A percentile compares a stretch with the other conserved stretches of the same genome.
phyloP scores from a whole-genome alignment of 2,113 vertebrate genomes.

The Poecilia latipinna region DNA sequence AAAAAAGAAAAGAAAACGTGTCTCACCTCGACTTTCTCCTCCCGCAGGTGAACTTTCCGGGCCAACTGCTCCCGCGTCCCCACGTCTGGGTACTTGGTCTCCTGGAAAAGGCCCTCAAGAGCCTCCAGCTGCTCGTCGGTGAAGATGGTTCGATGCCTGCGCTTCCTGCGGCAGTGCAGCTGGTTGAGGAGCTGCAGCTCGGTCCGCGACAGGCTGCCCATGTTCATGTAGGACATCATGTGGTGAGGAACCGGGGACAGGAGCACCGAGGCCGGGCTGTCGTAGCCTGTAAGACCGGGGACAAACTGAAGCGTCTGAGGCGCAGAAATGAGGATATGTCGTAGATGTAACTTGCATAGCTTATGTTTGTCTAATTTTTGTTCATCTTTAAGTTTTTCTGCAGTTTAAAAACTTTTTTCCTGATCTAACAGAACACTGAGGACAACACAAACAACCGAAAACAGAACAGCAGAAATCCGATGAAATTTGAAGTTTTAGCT shows the following conservation, averaged over 20 bases:
- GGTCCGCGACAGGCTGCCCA: slow-evolving; percentile 93
- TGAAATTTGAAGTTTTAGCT: not conserved
- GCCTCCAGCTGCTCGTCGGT: slow-evolving; percentile 98
- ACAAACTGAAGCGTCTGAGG: not conserved
- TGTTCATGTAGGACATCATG: slow-evolving; percentile 97
- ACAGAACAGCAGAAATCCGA: not conserved
- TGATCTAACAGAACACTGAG: not conserved
- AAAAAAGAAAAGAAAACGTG: not conserved
- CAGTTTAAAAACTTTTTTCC: not conserved
- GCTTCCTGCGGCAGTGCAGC: slow-evolving; percentile 94
- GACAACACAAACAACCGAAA: not conserved
- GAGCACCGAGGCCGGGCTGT: slow-evolving; percentile 89
- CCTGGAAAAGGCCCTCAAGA: slow-evolving; percentile 95
- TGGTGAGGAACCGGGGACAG: slow-evolving; percentile 94
- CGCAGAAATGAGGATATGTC: not conserved
- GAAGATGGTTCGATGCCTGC: slow-evolving; percentile 95
- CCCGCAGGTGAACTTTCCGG: slow-evolving; percentile 94
- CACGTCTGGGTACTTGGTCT: slow-evolving; percentile 98
- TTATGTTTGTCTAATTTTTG: not conserved
- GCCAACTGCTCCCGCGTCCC: slow-evolving; percentile 96
- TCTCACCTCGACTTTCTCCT: slow-evolving; percentile 97
- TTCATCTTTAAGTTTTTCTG: not conserved
- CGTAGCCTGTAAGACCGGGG: slow-evolving; percentile 82
- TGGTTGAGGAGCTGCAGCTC: slow-evolving; percentile 97
- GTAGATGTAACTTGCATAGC: not conserved